Percentiles rank a stretch among this genome's conserved stretches.
phyloP scores from a whole-genome alignment of 2,797 vertebrate species.

The Hybognathus amarus region DNA sequence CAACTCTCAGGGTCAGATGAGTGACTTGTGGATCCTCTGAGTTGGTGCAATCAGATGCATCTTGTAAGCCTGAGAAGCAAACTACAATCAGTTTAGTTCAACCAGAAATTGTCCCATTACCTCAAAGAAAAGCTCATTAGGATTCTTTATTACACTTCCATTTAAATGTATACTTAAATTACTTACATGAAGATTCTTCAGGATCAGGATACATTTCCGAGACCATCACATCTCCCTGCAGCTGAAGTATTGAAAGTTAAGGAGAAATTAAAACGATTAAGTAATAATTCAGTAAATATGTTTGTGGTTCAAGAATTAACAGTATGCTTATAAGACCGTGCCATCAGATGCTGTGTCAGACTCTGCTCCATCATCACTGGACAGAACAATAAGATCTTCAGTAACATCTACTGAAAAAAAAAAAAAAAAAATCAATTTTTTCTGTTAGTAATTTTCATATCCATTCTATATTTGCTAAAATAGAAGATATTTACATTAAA shows the following conservation, averaged over 20 bases:
- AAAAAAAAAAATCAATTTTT: not conserved
- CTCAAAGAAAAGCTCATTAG: not conserved
- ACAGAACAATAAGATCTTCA: slow-evolving; percentile 48
- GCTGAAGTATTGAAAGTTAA: not conserved
- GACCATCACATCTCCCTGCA: not conserved
- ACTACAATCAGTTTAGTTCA: not conserved
- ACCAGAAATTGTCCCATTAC: not conserved
- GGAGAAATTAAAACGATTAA: too few relatives aligned
- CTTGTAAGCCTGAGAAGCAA: slow-evolving; percentile 27
- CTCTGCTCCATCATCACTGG: slow-evolving; percentile 37
- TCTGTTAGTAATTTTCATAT: not conserved
- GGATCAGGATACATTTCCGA: not conserved
- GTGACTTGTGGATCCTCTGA: slow-evolving; percentile 62
- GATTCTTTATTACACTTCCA: not conserved
- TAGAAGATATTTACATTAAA: not conserved
- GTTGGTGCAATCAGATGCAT: not conserved
- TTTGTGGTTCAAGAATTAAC: not conserved
- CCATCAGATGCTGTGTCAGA: slow-evolving; percentile 41
- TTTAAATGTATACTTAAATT: slow-evolving; percentile 16
- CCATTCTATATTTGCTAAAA: not conserved
- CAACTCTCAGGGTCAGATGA: slow-evolving; percentile 66
- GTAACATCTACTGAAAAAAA: not conserved
- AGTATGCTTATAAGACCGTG: slow-evolving; percentile 44
- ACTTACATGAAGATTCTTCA: slow-evolving; percentile 39
- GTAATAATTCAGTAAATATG: not conserved